Evolutionary conservation across 2,888 invertebrate species (phyloP).

Genomic region (Alviniconcha strummeri): DNA sequence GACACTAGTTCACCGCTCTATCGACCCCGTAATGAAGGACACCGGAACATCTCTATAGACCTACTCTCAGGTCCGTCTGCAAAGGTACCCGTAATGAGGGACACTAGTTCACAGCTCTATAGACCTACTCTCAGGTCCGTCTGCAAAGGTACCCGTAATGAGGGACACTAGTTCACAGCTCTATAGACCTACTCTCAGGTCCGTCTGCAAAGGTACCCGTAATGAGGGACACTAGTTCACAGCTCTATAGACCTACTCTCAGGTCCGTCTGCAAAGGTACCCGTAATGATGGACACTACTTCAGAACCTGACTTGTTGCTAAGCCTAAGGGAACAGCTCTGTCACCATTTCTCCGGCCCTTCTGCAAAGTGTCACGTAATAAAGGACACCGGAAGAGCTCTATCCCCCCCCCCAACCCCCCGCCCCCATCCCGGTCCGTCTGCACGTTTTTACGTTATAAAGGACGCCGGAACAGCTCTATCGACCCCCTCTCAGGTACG

Average conservation of each 20-base stretch:
- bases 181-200: slow-evolving; percentile 6
- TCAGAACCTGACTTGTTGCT: too few species aligned
- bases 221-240: background rate
- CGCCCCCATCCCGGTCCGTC: too few species aligned
- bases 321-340: too few species aligned
- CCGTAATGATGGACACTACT: too few species aligned
- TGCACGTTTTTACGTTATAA: too few species aligned
- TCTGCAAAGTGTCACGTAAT: slow-evolving; percentile 29
- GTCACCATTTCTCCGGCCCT: background rate
- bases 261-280: slow-evolving; percentile 17
- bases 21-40: background rate
- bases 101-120: slow-evolving; percentile 15
- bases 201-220: slow-evolving; percentile 29
- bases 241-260: slow-evolving; percentile 25
- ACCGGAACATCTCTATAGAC: too few species aligned
- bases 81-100: too few species aligned
- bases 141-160: slow-evolving; percentile 7
- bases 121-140: slow-evolving; percentile 23
- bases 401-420: too few species aligned
- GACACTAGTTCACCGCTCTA: slow-evolving; percentile 9
- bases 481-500: too few species aligned
- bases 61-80: too few species aligned
- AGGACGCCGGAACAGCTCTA: too few species aligned
- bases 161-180: background rate
- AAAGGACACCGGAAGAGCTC: too few species aligned